A percentile compares a stretch with the other conserved stretches of the same genome.
Evolutionary conservation across 2,888 invertebrate species (phyloP).

Genomic region (Andrena bicolor): DNA sequence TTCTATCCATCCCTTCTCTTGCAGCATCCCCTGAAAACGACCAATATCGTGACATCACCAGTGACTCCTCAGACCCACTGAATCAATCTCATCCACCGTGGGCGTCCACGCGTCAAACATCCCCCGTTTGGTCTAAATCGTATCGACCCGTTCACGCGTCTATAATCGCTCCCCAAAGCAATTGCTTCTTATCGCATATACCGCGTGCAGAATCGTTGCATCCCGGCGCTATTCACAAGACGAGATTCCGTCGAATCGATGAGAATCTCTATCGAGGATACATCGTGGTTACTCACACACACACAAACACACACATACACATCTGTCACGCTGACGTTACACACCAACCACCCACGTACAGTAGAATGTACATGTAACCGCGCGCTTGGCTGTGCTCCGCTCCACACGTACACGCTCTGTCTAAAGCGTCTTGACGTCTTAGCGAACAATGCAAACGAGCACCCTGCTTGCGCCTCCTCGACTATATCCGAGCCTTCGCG

Average conservation of each 20-base stretch:
- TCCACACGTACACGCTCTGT: conserved; percentile 41
- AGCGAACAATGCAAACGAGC: conserved; percentile 41
- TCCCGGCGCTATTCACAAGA: background rate
- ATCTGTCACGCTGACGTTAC: conserved; percentile 7
- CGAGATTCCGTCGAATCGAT: background rate
- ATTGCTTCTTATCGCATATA: background rate
- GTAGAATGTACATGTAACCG: conserved; percentile 15
- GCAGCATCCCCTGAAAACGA: background rate
- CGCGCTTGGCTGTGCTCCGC: conserved; percentile 50
- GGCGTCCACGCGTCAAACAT: background rate
- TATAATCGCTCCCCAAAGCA: conserved; percentile 4
- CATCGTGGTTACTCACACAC: conserved; percentile 32
- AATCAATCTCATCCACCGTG: background rate
- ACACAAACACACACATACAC: background rate
- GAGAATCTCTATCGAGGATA: conserved; percentile 26
- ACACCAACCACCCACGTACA: background rate
- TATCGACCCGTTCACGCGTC: background rate
- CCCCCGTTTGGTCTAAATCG: background rate
- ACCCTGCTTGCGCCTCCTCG: conserved; percentile 47
- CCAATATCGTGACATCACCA: background rate
- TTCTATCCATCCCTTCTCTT: background rate
- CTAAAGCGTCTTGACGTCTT: conserved; percentile 63
- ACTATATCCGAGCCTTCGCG: background rate
- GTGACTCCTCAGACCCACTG: background rate
- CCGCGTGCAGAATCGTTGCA: background rate